Evolutionary conservation across 1,140 invertebrate genomes (phyloP), one percentile per base, ranked within the genome.

Genomic region (Trachelipus rathkii): DNA sequence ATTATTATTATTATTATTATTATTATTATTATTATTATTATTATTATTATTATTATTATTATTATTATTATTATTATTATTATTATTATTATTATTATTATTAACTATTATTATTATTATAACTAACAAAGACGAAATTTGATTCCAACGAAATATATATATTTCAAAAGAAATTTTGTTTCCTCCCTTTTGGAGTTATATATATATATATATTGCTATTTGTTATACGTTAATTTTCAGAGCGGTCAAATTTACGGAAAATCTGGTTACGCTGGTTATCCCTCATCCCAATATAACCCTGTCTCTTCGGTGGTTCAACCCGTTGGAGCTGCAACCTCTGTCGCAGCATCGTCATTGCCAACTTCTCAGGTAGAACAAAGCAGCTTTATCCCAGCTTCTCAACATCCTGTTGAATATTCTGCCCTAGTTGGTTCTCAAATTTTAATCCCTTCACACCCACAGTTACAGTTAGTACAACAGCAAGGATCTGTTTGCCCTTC

Each of bases 321-420:
- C 50, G 19, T 19, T 60, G 11, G 11, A 60, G 19, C 50, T 60
- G 50, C 50, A 60, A 60, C 50, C 3, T 33, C 33, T 33, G 11
- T 60, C 19, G 50, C 50, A 60, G 50, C 50, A 60, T 60, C 50
- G 11, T 60, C 50, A 8, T 60, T 60, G 11, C 8, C 50, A 19
- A 60, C 50, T 60, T 13, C 50, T 60, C 50, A 60, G 50, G 50
- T 60, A 60, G 50, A 60, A 15, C 50, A 60, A 60, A 60, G 50
- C 50, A 13, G 50, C 50, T 60, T 60, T 19, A 19, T 60, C 19
- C 33, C 33, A 33, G 50, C 50, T 60, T 60, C 50, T 15, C 33
- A 33, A 6, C 50, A 60, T 60, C 19, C 50, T 60, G 19, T 19
- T 60, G 50, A 60, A 19, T 60, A 60, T 60, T 60, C 50, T 19